These are phyloP conservation scores for Acanthosepion esculentum DNA, from an alignment of 2,888 invertebrate genomes.

Conservation along the genomic window DNA sequence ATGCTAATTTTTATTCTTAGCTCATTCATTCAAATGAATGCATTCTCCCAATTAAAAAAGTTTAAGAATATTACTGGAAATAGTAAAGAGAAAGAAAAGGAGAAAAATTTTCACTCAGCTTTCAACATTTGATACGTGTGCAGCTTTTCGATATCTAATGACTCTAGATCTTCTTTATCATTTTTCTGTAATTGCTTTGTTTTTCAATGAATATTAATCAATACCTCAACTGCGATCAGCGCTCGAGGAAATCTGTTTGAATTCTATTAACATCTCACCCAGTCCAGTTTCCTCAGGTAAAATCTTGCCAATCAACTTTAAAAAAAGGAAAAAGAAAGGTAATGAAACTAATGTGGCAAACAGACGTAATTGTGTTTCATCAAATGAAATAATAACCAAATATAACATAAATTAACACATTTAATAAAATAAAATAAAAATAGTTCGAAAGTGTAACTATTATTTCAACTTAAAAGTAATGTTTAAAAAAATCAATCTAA, in stretches of 20 bases:
- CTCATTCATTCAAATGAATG: too few relatives aligned
- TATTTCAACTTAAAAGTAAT: neutral
- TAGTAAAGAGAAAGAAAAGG: too few relatives aligned
- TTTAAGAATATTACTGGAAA: too few relatives aligned
- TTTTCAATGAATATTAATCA: neutral
- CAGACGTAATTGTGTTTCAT: neutral
- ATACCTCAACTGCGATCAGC: neutral
- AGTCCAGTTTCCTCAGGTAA: neutral
- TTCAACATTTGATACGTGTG: too few relatives aligned
- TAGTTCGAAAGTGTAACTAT: neutral
- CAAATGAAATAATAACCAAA: neutral
- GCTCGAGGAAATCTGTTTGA: neutral
- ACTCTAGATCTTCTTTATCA: too few relatives aligned
- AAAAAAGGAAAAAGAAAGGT: neutral
- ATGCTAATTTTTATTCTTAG: too few relatives aligned
- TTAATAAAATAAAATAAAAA: neutral
- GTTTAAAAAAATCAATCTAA: neutral
- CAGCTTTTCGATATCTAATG: too few relatives aligned
- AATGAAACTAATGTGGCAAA: neutral
- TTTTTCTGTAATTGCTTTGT: neutral
- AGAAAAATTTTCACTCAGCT: too few relatives aligned
- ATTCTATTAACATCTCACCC: neutral
- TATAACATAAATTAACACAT: neutral
- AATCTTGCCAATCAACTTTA: neutral
- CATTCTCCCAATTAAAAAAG: too few relatives aligned